Percentiles rank a stretch among this genome's conserved stretches.
phyloP scores from a whole-genome alignment of 2,113 vertebrate genomes.

The Apteryx mantelli region DNA sequence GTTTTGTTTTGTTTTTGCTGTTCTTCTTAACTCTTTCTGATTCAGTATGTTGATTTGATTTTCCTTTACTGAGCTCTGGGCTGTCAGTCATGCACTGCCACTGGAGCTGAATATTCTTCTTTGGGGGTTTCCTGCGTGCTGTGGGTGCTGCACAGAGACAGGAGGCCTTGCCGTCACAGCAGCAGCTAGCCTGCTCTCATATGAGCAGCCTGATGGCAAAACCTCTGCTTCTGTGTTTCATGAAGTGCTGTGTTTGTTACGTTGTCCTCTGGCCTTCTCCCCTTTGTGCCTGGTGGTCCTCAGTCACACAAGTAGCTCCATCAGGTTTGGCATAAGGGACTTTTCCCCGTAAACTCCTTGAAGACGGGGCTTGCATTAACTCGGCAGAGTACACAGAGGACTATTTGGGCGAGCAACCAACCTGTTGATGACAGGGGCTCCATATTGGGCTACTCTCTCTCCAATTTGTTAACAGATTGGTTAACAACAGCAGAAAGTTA shows the following conservation, averaged over 20 bases:
- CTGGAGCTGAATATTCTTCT: neutral
- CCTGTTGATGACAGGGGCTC: neutral
- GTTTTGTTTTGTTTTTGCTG: too few species aligned
- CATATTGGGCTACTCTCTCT: neutral
- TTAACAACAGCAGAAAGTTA: neutral
- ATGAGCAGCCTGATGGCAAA: neutral
- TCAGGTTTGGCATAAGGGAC: neutral
- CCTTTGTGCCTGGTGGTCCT: neutral
- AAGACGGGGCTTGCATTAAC: neutral
- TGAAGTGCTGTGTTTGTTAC: neutral
- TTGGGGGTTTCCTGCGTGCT: neutral
- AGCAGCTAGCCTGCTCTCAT: too few species aligned
- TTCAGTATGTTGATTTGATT: neutral
- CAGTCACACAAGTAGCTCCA: neutral
- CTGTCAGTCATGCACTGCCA: neutral
- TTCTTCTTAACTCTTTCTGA: neutral
- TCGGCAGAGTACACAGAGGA: fast-evolving
- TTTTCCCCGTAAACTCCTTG: neutral
- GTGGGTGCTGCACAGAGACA: too few species aligned
- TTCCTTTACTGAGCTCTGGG: neutral
- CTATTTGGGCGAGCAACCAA: neutral
- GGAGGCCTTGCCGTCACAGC: neutral
- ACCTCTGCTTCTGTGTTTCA: neutral
- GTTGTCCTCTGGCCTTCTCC: neutral
- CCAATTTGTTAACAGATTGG: neutral